Base-by-base conservation (phyloP, 2,888 invertebrate species). In the Drosophila fungiperda region DNA sequence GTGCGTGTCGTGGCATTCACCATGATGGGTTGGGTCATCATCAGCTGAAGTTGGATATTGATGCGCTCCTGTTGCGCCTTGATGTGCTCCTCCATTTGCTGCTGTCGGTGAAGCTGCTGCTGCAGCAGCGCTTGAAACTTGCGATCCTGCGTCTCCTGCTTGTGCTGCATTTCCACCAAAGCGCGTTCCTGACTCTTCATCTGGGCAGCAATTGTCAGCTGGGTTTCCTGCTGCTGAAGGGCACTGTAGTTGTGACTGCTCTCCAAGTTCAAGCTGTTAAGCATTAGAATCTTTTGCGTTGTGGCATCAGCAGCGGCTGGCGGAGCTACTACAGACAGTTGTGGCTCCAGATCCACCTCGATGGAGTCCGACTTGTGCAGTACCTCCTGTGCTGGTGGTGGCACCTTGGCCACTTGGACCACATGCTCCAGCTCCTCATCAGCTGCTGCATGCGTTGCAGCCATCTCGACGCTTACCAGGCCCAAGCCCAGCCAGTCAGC, bases 1-100 rank as follows among this genome's bases (percentile, higher is more conserved):
- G 35, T 53, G 7, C 45, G 58, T 20, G 49, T 49, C n/a, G 53
- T 42, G 8, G 66, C 38, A 17, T 69, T 72, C 0, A 54, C 42
- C 48, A 76, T 42, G 0, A 77, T 62, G 3, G 93, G 92, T 36
- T 93, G 93, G 0, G 87, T 80, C 92, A 93, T 91, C 72, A 93
- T 76, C 3, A 93, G 68, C 48, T 93, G 93, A 11, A 93, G 88
- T 42, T 93, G 92, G 40, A 90, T 82, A 65, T 92, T 93, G 17
- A 93, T 93, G 4, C 93, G 86, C 7, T 93, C 92, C 62, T 93
- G 93, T 67, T 93, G 93, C 7, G 89, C 78, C 48, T 91, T 91
- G 15, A 93, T 93, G 26, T 89, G 87, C 38, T 91, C 91, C 78
- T 93, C 93, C 70, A 93, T 77, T 72, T 92, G 91, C 57, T 87